These are phyloP conservation scores for Nothobranchius kuhntae DNA, from an alignment of 2,113 vertebrate genomes.

Conservation along the genomic window DNA sequence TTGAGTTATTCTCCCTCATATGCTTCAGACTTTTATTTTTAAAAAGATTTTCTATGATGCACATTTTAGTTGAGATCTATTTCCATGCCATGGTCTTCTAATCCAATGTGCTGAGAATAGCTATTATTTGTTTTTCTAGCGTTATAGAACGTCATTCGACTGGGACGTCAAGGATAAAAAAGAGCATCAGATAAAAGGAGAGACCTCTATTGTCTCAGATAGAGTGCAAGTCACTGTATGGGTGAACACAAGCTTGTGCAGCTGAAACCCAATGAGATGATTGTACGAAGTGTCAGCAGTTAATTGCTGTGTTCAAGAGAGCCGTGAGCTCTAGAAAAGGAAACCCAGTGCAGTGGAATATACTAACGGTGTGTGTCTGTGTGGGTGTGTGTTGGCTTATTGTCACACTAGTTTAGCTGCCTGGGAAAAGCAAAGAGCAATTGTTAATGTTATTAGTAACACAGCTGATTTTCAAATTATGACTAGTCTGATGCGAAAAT, in stretches of 20 bases:
- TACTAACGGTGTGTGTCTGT: not conserved
- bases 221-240: conserved; percentile 36
- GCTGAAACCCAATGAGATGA: conserved; percentile 45
- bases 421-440: conserved; percentile 6
- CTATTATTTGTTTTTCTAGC: conserved; percentile 40
- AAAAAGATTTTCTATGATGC: conserved; percentile 6
- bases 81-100: conserved; percentile 7
- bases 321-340: conserved; percentile 26
- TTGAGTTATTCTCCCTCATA: not conserved
- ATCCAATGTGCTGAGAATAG: conserved; percentile 52
- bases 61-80: conserved; percentile 11
- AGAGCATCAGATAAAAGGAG: conserved; percentile 43
- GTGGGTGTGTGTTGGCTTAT: not conserved
- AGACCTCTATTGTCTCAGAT: conserved; percentile 44
- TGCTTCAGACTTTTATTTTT: not conserved
- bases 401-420: conserved; percentile 8
- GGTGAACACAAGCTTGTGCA: conserved; percentile 30
- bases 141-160: conserved; percentile 50
- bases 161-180: conserved; percentile 20
- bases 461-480: conserved; percentile 28
- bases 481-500: conserved; percentile 21
- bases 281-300: conserved; percentile 34
- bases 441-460: conserved; percentile 27
- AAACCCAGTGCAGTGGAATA: conserved; percentile 8
- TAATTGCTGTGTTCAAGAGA: conserved; percentile 19